Base-by-base conservation (phyloP, 2,113 vertebrate species). In the Dasyornis broadbenti region DNA sequence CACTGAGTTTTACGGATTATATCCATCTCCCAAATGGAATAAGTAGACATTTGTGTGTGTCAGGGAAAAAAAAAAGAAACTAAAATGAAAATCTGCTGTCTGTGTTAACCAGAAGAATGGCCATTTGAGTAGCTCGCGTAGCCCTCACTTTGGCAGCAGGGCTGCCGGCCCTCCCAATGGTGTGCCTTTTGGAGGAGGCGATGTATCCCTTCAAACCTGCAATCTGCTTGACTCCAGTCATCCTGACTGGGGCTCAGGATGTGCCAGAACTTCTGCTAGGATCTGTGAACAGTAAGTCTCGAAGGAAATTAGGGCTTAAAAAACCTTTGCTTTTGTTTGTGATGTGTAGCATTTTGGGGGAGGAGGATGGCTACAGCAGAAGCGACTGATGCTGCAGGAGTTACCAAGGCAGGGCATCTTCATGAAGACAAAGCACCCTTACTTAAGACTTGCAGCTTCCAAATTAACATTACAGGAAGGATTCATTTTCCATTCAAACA, bases 1-100 rank as follows among this genome's bases (percentile, higher is more conserved):
- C 92, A 90, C 22, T 42, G 86, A 90, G 66, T 94, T 93, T 96
- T 94, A 78, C 65, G 70, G 77, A 91, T 95, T 96, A 96, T 54
- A 94, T 82, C 69, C 66, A 86, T 92, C 89, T 97, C 94, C 90
- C 89, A 96, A 94, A 97, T 87, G 95, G 96, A 94, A 44, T 75
- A 87, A 91, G 49, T 95, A 94, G 91, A 94, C 92, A 92, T 94
- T 95, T 95, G 76, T 92, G 80, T 86, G 83, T 93, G 76, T 90
- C 47, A 44, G 88, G 59, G 19, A 65, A 81, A 86, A 60, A 56
- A 81, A 73, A 54, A 60, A 52, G 40, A 64, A 83, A 94, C 87
- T 11, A 81, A 87, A 90, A 76, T 73, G 42, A 95, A 89, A 94
- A 90, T 94, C 92, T 96, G 82, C 76, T 54, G 53, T 70, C 52